Evolutionary conservation across 2,113 vertebrate species (phyloP).

Genomic region (Rhodinocichla rosea): DNA sequence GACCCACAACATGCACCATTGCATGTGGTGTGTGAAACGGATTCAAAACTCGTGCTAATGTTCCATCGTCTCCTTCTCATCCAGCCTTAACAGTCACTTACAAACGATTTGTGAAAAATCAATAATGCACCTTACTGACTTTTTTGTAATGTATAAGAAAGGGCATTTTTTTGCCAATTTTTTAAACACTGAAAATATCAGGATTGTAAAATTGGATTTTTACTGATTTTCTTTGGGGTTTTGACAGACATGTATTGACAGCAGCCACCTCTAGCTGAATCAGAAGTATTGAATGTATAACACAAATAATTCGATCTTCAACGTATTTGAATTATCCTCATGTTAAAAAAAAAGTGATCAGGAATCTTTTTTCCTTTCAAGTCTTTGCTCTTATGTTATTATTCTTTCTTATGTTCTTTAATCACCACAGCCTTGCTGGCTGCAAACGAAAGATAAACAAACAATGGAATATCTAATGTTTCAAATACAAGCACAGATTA

Average conservation of each 20-base stretch:
- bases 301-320: slow-evolving; percentile 2
- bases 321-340: background rate
- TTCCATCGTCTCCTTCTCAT: background rate
- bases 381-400: background rate
- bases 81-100: background rate
- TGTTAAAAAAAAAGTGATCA: background rate
- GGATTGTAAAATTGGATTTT: slow-evolving; percentile 33
- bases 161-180: background rate
- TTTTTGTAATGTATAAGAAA: slow-evolving; percentile 22
- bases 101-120: slow-evolving; percentile 16
- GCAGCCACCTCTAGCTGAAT: background rate
- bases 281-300: background rate
- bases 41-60: background rate
- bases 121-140: background rate
- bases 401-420: background rate
- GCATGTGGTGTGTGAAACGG: background rate
- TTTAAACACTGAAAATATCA: slow-evolving; percentile 30
- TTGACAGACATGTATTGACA: slow-evolving; percentile 2
- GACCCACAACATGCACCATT: background rate
- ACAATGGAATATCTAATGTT: background rate
- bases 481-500: background rate
- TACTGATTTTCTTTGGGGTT: slow-evolving; percentile 31
- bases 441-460: slow-evolving; percentile 20
- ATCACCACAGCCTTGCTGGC: background rate
- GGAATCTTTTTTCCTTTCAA: background rate